These are phyloP conservation scores for Brachymystax lenok DNA, from an alignment of 2,797 vertebrate genomes.

Conservation along the genomic window DNA sequence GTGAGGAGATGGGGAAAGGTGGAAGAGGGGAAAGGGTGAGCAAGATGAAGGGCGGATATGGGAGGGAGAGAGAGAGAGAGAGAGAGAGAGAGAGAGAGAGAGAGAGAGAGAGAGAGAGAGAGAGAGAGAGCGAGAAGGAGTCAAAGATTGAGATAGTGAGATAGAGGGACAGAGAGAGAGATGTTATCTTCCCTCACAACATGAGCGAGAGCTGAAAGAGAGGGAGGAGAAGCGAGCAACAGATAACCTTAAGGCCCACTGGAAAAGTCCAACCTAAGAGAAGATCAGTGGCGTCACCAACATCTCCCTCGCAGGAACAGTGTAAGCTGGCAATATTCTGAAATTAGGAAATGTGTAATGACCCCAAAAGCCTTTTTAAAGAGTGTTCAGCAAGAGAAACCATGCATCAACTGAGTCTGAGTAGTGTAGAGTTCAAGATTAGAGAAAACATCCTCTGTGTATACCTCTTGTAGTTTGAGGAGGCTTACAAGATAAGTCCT, in stretches of 20 bases:
- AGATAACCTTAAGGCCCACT: background rate
- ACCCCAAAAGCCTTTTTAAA: background rate
- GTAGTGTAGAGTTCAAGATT: background rate
- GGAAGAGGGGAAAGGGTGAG: too few species aligned
- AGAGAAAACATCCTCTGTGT: background rate
- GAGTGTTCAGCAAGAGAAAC: background rate
- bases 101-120: background rate
- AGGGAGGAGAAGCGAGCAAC: background rate
- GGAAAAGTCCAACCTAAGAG: background rate
- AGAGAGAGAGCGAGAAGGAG: background rate
- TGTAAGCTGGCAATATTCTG: background rate
- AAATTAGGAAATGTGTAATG: background rate
- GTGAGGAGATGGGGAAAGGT: background rate
- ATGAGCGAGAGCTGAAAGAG: background rate
- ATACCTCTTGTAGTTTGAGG: background rate
- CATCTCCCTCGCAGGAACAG: background rate
- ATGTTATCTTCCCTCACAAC: background rate
- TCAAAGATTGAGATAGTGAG: background rate
- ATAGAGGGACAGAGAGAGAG: background rate
- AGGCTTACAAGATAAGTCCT: background rate
- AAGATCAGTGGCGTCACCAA: background rate
- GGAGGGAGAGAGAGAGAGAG: background rate
- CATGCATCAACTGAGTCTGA: background rate
- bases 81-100: background rate
- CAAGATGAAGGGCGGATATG: background rate